These are phyloP conservation scores for Centropus unirufus DNA, from an alignment of 2,113 vertebrate genomes.

Conservation along the genomic window DNA sequence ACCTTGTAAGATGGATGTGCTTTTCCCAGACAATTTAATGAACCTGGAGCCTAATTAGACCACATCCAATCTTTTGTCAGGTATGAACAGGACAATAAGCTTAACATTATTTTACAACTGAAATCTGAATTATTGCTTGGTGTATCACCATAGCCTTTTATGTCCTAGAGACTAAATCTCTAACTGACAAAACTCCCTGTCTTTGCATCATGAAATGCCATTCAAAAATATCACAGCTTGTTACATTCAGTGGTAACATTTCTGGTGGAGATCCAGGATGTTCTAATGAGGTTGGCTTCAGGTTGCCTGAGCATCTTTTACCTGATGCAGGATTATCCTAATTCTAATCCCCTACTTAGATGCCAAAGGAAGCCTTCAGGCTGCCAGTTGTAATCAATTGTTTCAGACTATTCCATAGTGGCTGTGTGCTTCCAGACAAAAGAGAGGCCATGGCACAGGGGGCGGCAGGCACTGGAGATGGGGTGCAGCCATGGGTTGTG, in stretches of 20 bases:
- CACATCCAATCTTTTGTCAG: neutral
- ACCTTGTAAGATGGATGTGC: neutral
- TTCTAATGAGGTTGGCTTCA: neutral
- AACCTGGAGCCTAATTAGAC: neutral
- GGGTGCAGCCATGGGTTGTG: fast-evolving
- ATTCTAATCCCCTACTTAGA: neutral
- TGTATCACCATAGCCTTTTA: neutral
- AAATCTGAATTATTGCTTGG: neutral
- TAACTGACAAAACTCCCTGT: fast-evolving
- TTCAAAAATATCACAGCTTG: neutral
- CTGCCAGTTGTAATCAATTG: fast-evolving
- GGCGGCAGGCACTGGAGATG: neutral
- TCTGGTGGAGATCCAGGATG: neutral
- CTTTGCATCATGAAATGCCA: neutral
- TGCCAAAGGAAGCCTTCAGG: neutral
- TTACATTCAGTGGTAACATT: neutral
- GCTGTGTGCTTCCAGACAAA: neutral
- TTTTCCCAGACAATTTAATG: neutral
- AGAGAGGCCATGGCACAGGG: fast-evolving
- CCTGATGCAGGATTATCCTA: neutral
- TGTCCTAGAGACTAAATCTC: neutral
- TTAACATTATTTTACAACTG: neutral
- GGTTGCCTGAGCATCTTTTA: neutral
- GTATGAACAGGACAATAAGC: neutral
- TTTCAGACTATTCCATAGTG: neutral